Evolutionary conservation across 2,888 invertebrate species (phyloP), one percentile per base, ranked within the genome.

Genomic region (Spisula solida): DNA sequence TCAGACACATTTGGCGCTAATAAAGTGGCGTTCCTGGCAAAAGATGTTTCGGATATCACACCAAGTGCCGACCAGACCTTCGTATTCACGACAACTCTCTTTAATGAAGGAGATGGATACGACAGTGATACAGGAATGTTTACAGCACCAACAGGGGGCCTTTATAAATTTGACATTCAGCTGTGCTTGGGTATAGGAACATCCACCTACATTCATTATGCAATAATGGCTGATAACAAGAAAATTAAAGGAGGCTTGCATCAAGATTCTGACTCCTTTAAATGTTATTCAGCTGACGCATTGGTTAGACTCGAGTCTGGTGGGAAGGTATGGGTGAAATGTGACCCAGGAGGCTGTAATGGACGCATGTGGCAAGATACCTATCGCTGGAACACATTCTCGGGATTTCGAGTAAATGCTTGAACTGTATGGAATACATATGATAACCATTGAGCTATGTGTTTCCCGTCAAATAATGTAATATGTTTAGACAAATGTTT

Each of bases 271-370:
- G 75, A 75, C 29, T 29, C 75, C 29, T 29, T 1, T 29, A 75
- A 75, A 75, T 75, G 75, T 34, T 75, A 75, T 34, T 29, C 75
- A 34, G 75, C 75, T 34, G 29, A 75, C 29, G 75, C 18, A 75
- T 4, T 75, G 5, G 34, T 34, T 29, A 34, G 29, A 16, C 29
- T 75, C 16, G 16, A 34, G 34, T 18, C 16, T 5, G 75, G 75
- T 29, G 29, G 14, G 20, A 16, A 75, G 18, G 75, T 75, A 16
- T 75, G 29, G 75, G 29, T 75, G 29, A 14, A 8, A 75, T 12
- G 75, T 75, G 10, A 29, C 16, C 8, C 41, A n/a, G n/a, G n/a
- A 5, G 41, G 14, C 29, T 29, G 29, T 29, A 16, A 0, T 25
- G 75, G 75, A 75, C 10, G 4, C 18, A 75, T 75, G 29, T 29